Conservation (phyloP, 2,888 invertebrate genomes). For the Trichacis sp. region DNA sequence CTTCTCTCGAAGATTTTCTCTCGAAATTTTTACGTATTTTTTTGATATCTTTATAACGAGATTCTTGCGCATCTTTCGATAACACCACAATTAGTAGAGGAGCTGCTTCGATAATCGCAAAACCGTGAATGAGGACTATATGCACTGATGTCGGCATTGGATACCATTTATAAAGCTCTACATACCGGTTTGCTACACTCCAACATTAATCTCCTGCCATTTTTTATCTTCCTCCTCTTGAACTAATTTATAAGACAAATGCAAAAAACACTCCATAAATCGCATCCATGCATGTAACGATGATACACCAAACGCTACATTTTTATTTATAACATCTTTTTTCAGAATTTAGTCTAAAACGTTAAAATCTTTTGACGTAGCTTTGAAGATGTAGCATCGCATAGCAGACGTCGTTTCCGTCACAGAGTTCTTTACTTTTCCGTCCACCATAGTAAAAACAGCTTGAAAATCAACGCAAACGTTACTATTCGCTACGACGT, state of each 20-base stretch:
- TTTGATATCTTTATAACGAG: constrained; percentile 26
- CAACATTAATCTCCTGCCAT: constrained; percentile 50
- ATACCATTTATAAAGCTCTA: constrained; percentile 25
- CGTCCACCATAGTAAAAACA: constrained; percentile 42
- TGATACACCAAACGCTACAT: constrained; percentile 46
- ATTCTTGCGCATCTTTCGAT: constrained; percentile 31
- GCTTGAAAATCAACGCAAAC: constrained; percentile 24
- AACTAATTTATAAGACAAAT: constrained; percentile 49
- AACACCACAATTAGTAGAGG: too few relatives aligned
- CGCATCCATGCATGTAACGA: constrained; percentile 54
- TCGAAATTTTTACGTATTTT: constrained; percentile 22
- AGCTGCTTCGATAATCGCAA: neutral
- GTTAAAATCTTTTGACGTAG: constrained; percentile 35
- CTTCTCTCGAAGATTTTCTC: constrained; percentile 21
- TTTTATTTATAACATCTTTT: constrained; percentile 12
- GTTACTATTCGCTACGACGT: constrained; percentile 12
- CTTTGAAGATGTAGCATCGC: too few relatives aligned
- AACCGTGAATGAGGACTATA: constrained; percentile 41
- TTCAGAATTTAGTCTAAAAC: constrained; percentile 22
- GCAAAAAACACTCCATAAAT: constrained; percentile 54
- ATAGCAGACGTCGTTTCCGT: constrained; percentile 38
- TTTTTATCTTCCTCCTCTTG: constrained; percentile 44
- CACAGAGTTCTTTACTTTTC: constrained; percentile 39
- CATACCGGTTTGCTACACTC: constrained; percentile 14
- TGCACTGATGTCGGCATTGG: constrained; percentile 39